A percentile compares a stretch with the other conserved stretches of the same genome.
These are phyloP conservation scores for Gryllus bimaculatus DNA, from an alignment of 1,140 invertebrate species.

Conservation along the genomic window DNA sequence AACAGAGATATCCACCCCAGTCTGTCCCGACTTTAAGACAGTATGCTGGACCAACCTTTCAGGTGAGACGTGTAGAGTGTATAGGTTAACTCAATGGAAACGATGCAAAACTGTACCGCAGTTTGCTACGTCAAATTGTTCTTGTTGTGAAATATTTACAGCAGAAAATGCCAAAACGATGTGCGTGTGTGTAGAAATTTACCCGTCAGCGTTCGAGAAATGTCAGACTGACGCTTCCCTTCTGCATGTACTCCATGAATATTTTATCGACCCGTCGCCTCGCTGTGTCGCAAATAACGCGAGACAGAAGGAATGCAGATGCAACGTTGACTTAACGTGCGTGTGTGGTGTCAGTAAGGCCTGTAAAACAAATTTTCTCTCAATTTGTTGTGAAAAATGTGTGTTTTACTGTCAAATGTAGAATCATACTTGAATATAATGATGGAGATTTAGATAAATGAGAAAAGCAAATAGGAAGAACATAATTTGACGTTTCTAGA, in stretches of 20 bases:
- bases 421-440: too few species aligned
- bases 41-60: constrained; percentile 49
- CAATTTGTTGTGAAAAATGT: too few species aligned
- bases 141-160: background rate
- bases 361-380: background rate
- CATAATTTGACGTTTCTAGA: too few species aligned
- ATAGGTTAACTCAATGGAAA: constrained; percentile 17
- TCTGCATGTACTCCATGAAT: background rate
- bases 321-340: background rate
- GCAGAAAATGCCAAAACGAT: background rate
- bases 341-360: background rate
- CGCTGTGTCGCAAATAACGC: constrained; percentile 2
- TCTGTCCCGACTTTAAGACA: constrained; percentile 47
- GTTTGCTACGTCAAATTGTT: background rate
- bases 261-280: background rate
- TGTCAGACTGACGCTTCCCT: background rate
- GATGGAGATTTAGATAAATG: too few species aligned
- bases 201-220: background rate
- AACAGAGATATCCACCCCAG: constrained; percentile 47
- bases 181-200: background rate
- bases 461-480: too few species aligned
- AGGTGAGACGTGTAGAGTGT: constrained; percentile 35
- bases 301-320: background rate
- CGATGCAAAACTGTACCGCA: background rate
- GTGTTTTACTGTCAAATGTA: too few species aligned